Percentiles rank a stretch among this genome's conserved stretches.
Evolutionary conservation across 2,113 vertebrate genomes (phyloP).

Genomic region (Pyxicephalus adspersus): DNA sequence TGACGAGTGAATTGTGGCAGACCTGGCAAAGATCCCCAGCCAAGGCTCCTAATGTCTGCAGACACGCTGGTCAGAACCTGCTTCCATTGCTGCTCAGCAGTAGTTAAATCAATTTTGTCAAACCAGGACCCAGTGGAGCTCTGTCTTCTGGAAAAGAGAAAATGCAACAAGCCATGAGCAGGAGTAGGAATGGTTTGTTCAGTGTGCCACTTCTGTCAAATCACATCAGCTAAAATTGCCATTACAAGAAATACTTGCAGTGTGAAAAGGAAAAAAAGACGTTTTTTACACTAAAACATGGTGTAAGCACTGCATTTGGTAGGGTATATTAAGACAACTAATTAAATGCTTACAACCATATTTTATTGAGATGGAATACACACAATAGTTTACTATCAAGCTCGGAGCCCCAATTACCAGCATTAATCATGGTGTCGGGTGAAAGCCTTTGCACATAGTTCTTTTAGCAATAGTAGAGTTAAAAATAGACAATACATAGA

Average conservation of each 20-base stretch:
- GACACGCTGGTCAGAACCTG: conserved; percentile 64
- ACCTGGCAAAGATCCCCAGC: conserved; percentile 65
- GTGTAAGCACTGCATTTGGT: background rate
- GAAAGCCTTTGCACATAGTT: too few species aligned
- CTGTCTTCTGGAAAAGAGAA: conserved; percentile 44
- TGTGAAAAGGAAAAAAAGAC: background rate
- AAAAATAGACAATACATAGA: too few species aligned
- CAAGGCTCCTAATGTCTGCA: conserved; percentile 54
- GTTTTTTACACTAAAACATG: background rate
- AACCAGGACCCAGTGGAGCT: conserved; percentile 65
- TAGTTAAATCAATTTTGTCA: conserved; percentile 63
- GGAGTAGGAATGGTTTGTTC: conserved; percentile 12
- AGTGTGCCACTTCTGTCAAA: conserved; percentile 26
- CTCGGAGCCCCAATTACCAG: too few species aligned
- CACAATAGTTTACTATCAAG: too few species aligned
- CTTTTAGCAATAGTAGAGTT: too few species aligned
- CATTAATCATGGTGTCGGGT: too few species aligned
- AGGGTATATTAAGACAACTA: background rate
- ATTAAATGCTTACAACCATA: background rate
- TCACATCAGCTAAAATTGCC: background rate
- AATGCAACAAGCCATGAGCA: background rate
- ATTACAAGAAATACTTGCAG: background rate
- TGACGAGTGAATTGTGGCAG: conserved; percentile 67
- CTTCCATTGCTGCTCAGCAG: conserved; percentile 72
- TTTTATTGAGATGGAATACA: too few species aligned